phyloP scores from a whole-genome alignment of 2,113 vertebrate genomes.

The Gymnarchus niloticus region DNA sequence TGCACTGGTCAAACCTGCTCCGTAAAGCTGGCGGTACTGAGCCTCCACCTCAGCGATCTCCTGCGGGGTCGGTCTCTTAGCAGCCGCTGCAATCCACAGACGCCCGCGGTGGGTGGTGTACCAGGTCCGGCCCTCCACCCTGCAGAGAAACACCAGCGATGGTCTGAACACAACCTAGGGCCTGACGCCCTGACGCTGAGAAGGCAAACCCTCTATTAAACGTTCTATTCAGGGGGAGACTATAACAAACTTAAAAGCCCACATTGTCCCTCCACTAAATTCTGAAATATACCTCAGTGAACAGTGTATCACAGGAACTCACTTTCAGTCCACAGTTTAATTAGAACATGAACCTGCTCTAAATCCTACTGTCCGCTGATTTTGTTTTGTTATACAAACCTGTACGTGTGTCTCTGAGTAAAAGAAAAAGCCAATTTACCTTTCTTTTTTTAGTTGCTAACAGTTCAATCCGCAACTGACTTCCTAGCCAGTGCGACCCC shows the following conservation, averaged over 20 bases:
- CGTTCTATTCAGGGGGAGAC: not conserved
- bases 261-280: not conserved
- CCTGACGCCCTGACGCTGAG: no score
- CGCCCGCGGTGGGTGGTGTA: slow-evolving; percentile 88
- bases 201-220: not conserved
- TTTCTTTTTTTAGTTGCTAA: not conserved
- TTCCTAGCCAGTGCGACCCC: not conserved
- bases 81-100: slow-evolving; percentile 92
- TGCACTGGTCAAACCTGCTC: slow-evolving; percentile 62
- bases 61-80: slow-evolving; percentile 79
- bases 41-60: slow-evolving; percentile 79
- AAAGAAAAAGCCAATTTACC: not conserved
- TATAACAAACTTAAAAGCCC: not conserved
- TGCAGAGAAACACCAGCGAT: slow-evolving; percentile 45
- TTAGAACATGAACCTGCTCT: not conserved
- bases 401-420: not conserved
- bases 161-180: not conserved
- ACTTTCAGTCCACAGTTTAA: not conserved
- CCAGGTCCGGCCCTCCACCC: slow-evolving; percentile 93
- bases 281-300: not conserved
- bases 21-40: slow-evolving; percentile 70
- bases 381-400: not conserved
- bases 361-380: not conserved
- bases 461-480: not conserved
- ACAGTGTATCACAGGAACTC: not conserved